These are phyloP conservation scores for Puffinus mauretanicus DNA, from an alignment of 2,113 vertebrate genomes.

Conservation along the genomic window DNA sequence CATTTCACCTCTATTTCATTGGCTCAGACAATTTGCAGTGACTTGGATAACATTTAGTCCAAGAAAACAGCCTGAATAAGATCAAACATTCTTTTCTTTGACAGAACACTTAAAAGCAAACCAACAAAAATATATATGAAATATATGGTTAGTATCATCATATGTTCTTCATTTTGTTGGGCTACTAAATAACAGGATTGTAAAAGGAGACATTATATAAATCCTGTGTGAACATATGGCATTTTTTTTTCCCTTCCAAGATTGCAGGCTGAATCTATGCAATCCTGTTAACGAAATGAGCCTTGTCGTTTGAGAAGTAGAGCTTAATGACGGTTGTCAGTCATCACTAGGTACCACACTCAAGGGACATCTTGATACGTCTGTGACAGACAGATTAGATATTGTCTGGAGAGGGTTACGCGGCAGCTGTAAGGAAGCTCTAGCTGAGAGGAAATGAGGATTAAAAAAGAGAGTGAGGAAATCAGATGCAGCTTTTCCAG, in stretches of 20 bases:
- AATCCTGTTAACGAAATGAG: conserved; percentile 29
- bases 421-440: background rate
- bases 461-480: background rate
- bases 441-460: conserved; percentile 44
- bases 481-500: conserved; percentile 33
- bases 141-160: background rate
- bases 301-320: background rate
- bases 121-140: background rate
- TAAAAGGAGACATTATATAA: background rate
- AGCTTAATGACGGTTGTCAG: conserved; percentile 28
- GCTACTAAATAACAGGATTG: background rate
- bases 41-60: background rate
- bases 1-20: background rate
- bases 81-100: background rate
- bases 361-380: background rate
- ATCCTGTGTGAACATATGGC: background rate
- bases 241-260: background rate
- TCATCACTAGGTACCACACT: conserved; percentile 17
- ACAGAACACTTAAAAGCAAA: background rate
- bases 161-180: background rate
- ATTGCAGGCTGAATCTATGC: background rate
- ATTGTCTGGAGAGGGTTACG: conserved; percentile 4
- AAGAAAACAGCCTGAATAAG: background rate
- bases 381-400: conserved; percentile 40
- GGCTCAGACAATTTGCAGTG: background rate